These are phyloP conservation scores for Trichechus manatus DNA, from an alignment of 2,113 vertebrate genomes.

Conservation along the genomic window DNA sequence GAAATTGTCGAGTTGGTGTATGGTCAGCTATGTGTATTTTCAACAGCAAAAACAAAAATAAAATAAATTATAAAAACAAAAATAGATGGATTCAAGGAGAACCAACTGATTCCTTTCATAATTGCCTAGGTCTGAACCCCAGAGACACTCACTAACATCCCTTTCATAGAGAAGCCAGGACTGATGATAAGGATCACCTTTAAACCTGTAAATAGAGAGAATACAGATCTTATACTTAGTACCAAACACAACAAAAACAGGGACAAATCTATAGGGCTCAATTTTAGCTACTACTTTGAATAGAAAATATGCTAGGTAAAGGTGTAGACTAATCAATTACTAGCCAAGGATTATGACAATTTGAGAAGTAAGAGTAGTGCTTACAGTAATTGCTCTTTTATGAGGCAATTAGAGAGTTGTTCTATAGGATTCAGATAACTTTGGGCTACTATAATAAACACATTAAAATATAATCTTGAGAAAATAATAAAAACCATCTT, in stretches of 20 bases:
- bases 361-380: fast-evolving
- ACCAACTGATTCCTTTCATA: fast-evolving
- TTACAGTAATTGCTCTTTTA: background rate
- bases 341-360: too few relatives aligned
- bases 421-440: background rate
- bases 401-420: background rate
- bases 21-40: background rate
- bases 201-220: background rate
- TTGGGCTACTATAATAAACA: background rate
- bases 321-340: background rate
- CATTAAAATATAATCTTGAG: background rate
- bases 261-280: fast-evolving
- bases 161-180: background rate
- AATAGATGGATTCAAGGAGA: background rate
- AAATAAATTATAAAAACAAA: background rate
- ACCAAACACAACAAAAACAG: background rate
- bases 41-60: background rate
- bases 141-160: background rate
- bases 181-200: fast-evolving
- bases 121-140: fast-evolving
- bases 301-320: background rate
- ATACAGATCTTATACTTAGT: too few relatives aligned
- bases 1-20: background rate
- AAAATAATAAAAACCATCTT: background rate
- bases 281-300: background rate